Percentiles rank a stretch among this genome's conserved stretches.
These are phyloP conservation scores for Xestia sexstrigata DNA, from an alignment of 2,888 invertebrate genomes.

Conservation along the genomic window DNA sequence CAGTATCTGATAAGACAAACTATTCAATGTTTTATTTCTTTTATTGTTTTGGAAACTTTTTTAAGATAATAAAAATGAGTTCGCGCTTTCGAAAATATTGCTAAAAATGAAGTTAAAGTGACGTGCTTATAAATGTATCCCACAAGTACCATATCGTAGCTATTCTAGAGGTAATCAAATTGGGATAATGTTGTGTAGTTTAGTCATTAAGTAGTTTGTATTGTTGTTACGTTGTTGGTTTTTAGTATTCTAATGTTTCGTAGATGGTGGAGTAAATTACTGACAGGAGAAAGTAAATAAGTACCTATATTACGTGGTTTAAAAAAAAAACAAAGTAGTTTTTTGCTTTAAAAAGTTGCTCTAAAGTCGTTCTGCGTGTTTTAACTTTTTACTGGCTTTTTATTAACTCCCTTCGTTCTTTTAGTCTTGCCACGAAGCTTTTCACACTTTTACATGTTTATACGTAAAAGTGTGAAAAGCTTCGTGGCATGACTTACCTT, in stretches of 20 bases:
- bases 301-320: not conserved
- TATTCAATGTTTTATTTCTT: not conserved
- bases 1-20: not conserved
- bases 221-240: slow-evolving; percentile 14
- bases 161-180: slow-evolving; percentile 70
- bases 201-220: slow-evolving; percentile 42
- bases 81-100: not conserved
- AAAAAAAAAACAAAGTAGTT: not conserved
- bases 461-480: too few species aligned
- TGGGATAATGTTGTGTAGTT: slow-evolving; percentile 49
- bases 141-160: slow-evolving; percentile 85
- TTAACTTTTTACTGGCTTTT: not conserved
- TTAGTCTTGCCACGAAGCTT: too few species aligned
- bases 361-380: not conserved
- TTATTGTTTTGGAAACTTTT: not conserved
- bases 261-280: slow-evolving; percentile 42
- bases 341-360: not conserved
- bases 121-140: slow-evolving; percentile 79
- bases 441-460: not conserved
- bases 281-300: slow-evolving; percentile 33
- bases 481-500: too few species aligned
- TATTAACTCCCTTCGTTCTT: not conserved
- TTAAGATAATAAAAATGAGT: not conserved
- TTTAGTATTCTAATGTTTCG: not conserved
- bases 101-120: slow-evolving; percentile 51